Conservation (phyloP, 64 coral and sea anemone genomes). For the Pocillopora verrucosa region DNA sequence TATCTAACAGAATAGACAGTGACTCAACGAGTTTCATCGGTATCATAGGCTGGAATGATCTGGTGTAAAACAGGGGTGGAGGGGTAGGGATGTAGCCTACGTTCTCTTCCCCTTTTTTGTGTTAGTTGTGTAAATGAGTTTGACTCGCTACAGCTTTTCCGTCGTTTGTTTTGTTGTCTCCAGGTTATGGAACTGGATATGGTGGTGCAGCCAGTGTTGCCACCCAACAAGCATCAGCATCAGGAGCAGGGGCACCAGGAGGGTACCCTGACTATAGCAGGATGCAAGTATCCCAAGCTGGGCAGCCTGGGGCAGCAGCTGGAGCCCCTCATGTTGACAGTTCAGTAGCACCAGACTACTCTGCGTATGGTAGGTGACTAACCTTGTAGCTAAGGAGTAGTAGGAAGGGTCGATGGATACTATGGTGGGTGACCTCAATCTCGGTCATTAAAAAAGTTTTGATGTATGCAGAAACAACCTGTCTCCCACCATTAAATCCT, state of each 20-base stretch:
- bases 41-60: no score
- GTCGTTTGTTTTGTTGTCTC: neutral
- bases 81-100: no score
- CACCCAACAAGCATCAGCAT: neutral
- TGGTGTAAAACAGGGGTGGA: no score
- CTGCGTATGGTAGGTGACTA: constrained; percentile 6
- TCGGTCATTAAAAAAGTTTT: no score
- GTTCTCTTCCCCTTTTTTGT: no score
- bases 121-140: neutral
- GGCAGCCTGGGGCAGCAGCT: constrained; percentile 23
- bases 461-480: no score
- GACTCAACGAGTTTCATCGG: neutral
- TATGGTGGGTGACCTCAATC: no score
- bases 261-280: constrained; percentile 21
- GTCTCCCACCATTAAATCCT: no score
- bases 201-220: neutral
- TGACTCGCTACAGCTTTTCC: neutral
- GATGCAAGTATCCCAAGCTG: constrained; percentile 27
- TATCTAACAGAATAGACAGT: neutral
- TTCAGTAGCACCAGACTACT: constrained; percentile 22
- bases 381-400: no score
- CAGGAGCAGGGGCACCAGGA: neutral
- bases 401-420: no score
- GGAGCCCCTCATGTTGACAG: constrained; percentile 5
- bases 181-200: constrained; percentile 19